These are phyloP conservation scores for Strigamia maritima DNA, from an alignment of 2,888 invertebrate genomes.

Conservation along the genomic window DNA sequence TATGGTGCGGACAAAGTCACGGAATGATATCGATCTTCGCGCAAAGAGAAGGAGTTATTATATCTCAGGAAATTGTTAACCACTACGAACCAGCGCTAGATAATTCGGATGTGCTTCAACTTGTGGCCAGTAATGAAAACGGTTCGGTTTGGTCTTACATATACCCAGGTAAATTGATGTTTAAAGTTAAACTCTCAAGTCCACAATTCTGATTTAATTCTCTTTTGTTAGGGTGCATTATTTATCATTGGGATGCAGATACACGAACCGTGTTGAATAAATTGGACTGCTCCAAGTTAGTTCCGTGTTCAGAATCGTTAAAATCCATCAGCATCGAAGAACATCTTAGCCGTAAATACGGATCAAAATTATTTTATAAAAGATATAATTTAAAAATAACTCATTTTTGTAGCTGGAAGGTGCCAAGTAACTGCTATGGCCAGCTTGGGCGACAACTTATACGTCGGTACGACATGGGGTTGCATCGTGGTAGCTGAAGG, in stretches of 20 bases:
- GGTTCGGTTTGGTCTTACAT: conserved; percentile 67
- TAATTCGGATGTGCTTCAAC: conserved; percentile 56
- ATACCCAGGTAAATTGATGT: conserved; percentile 64
- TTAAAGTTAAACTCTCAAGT: conserved; percentile 30
- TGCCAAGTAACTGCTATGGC: conserved; percentile 69
- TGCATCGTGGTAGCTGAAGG: conserved; percentile 86
- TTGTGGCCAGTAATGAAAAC: conserved; percentile 59
- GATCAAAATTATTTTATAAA: neutral
- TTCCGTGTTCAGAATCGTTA: conserved; percentile 86
- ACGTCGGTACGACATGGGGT: conserved; percentile 93
- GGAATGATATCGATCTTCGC: conserved; percentile 76
- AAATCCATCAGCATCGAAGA: conserved; percentile 89
- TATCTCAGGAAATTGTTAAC: conserved; percentile 67
- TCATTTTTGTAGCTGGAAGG: conserved; percentile 48
- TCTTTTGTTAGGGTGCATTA: conserved; percentile 65
- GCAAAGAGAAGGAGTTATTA: conserved; percentile 63
- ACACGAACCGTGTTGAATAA: conserved; percentile 68
- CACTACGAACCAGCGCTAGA: conserved; percentile 61
- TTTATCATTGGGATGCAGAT: conserved; percentile 79
- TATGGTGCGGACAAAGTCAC: conserved; percentile 85
- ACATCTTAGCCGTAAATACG: conserved; percentile 65
- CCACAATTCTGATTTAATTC: too few species aligned
- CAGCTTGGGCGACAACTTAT: conserved; percentile 67
- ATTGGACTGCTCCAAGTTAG: conserved; percentile 85
- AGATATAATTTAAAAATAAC: neutral